Evolutionary conservation across 2,113 vertebrate genomes (phyloP).

Genomic region (Enhydra lutris): DNA sequence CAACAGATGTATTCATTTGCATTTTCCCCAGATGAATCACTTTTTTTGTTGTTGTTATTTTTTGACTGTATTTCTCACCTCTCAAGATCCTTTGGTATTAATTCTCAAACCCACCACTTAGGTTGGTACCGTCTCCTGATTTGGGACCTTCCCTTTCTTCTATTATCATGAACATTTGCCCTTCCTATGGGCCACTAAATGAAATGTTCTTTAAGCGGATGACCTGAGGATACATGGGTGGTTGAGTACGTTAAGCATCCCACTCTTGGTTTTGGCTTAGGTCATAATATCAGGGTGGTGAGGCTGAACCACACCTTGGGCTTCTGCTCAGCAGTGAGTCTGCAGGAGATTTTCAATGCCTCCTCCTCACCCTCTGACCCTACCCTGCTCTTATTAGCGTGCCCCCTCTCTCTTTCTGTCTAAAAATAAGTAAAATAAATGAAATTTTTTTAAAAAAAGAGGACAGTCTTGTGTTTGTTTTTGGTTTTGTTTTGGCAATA

Average conservation of each 20-base stretch:
- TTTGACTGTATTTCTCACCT: conserved; percentile 49
- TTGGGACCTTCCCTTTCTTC: background rate
- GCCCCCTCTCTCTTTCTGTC: background rate
- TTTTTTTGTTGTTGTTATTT: background rate
- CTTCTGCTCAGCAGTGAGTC: background rate
- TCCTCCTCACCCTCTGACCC: background rate
- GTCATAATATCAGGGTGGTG: background rate
- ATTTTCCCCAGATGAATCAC: conserved; percentile 37
- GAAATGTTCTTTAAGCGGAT: background rate
- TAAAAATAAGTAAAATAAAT: background rate
- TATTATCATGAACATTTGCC: background rate
- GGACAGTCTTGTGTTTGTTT: background rate
- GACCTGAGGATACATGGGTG: background rate
- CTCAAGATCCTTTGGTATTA: conserved; percentile 42
- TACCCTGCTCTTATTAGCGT: background rate
- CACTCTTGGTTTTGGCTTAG: background rate
- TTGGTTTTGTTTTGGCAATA: background rate
- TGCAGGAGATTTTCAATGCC: background rate
- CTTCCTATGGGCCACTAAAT: background rate
- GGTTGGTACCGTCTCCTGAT: background rate
- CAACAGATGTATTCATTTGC: conserved; percentile 43
- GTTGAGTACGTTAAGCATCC: background rate
- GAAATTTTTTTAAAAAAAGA: background rate
- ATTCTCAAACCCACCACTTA: background rate
- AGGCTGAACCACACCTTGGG: background rate